Evolutionary conservation across 1,140 invertebrate genomes (phyloP), one percentile per base, ranked within the genome.

Genomic region (Leptinotarsa undecemlineata): DNA sequence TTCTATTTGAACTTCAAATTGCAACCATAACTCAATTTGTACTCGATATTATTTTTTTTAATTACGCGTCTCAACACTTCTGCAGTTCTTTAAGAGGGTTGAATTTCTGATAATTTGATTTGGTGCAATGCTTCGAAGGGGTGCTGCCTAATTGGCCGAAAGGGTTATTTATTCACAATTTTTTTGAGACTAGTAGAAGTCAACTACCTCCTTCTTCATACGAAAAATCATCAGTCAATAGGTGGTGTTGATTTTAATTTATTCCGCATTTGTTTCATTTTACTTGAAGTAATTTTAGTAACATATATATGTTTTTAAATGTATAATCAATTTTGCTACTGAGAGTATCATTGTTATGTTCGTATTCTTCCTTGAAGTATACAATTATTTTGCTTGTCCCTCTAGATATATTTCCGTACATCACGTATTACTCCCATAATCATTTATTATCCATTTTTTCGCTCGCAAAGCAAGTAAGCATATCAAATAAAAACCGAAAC

Each of bases 41-140:
- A 78, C 72, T 75, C 77, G 77, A 78, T 78, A 78, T 78, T 78
- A 78, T 78, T 78, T 78, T 78, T 72, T 78, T 78, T 76, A 78
- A 78, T 78, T 76, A 78, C 75, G 74, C 77, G 77, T 62, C 74
- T 76, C 75, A 75, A 78, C 77, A 74, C 77, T 71, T 60, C 67
- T 64, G 66, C 14, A 73, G 72, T 74, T 75, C 74, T 77, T 77
- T 75, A 74, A 75, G 64, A 75, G 72, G 71, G 60, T 42, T 60
- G 73, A 75, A 77, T 77, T 78, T 67, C 69, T 78, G 70, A 76
- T 78, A 74, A 78, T 78, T 78, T 78, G 77, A 78, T 78, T 76
- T 78, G 77, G 60, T 72, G 69, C 72, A 67, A 33, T 60, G 61
- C 60, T 63, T 72, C 51, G 26, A 61, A 76, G 72, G 72, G 72